Percentiles rank a stretch among this genome's conserved stretches.
These are phyloP conservation scores for Conger conger DNA, from an alignment of 2,113 vertebrate species.

Conservation along the genomic window DNA sequence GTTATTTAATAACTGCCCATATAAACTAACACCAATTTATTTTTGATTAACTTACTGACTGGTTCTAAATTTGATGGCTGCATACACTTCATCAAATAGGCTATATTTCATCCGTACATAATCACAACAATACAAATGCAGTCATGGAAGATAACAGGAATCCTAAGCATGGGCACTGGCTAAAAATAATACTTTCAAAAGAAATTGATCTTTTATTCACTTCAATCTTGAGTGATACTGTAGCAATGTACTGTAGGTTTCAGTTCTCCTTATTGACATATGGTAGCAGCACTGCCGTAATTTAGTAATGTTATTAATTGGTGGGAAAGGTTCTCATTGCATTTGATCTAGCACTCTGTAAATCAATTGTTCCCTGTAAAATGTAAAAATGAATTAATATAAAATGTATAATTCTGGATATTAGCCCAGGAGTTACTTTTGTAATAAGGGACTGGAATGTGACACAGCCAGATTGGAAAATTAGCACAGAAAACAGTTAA, in stretches of 20 bases:
- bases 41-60: too few species aligned
- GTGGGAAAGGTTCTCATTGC: background rate
- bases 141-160: background rate
- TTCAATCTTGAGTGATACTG: background rate
- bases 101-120: too few species aligned
- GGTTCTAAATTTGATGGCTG: too few species aligned
- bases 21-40: too few species aligned
- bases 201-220: background rate
- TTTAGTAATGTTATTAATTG: background rate
- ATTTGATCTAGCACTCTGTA: background rate
- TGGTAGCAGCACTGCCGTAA: background rate
- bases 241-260: background rate
- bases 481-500: background rate
- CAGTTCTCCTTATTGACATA: background rate
- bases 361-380: background rate
- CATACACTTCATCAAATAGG: too few species aligned
- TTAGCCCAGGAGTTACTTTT: background rate
- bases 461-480: background rate
- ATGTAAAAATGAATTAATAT: too few species aligned
- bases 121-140: background rate
- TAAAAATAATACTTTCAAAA: background rate
- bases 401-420: background rate
- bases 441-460: background rate
- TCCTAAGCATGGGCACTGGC: background rate
- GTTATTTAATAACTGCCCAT: too few species aligned